Evolutionary conservation across 1,140 invertebrate genomes (phyloP).

Genomic region (Cotesia chilonis): DNA sequence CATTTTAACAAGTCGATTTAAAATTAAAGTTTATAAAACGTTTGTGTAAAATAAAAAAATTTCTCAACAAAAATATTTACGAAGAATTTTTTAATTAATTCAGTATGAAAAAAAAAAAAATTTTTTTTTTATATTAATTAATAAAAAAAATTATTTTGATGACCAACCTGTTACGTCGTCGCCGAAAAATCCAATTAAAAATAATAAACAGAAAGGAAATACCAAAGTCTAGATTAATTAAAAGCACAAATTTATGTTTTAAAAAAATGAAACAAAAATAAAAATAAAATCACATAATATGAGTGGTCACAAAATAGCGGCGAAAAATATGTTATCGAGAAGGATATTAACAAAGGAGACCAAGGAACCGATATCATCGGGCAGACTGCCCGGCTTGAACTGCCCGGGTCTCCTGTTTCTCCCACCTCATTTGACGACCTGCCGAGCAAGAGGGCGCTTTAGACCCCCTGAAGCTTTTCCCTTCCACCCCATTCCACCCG

Average conservation of each 20-base stretch:
- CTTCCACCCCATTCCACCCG: conserved; percentile 7
- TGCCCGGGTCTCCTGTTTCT: conserved; percentile 63
- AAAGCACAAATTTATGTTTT: not conserved
- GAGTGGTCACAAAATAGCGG: not conserved
- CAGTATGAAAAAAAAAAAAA: too few relatives aligned
- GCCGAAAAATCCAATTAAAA: conserved; percentile 16
- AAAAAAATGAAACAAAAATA: not conserved
- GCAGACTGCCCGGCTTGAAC: conserved; percentile 64
- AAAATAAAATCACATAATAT: not conserved
- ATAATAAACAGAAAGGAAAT: conserved; percentile 32
- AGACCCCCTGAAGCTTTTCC: conserved; percentile 16
- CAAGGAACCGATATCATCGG: conserved; percentile 54
- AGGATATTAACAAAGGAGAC: conserved; percentile 2
- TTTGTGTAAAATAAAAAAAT: too few relatives aligned
- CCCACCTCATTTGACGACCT: conserved; percentile 43
- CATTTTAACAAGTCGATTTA: too few relatives aligned
- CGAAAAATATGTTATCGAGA: not conserved
- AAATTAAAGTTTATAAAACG: too few relatives aligned
- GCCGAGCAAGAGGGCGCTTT: conserved; percentile 24
- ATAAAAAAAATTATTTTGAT: too few relatives aligned
- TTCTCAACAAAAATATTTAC: too few relatives aligned
- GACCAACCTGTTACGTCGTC: conserved; percentile 63
- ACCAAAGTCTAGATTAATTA: conserved; percentile 15
- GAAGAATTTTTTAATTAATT: too few relatives aligned
- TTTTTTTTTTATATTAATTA: too few relatives aligned